These are phyloP conservation scores for Neoitamus cyanurus DNA, from an alignment of 2,888 invertebrate genomes.

Conservation along the genomic window DNA sequence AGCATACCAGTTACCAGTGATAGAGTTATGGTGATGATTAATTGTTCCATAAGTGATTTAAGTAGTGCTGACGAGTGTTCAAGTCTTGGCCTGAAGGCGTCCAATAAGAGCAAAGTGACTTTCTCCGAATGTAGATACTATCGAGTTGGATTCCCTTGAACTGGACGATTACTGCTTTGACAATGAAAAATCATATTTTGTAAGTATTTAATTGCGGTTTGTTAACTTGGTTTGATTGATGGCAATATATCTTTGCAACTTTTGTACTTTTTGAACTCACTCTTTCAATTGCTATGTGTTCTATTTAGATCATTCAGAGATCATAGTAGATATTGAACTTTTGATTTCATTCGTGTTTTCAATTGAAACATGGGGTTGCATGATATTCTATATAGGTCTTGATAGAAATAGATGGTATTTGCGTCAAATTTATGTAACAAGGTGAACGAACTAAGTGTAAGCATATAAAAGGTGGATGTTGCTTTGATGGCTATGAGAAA, in stretches of 20 bases:
- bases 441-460: no score
- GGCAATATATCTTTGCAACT: not conserved
- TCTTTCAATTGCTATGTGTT: not conserved
- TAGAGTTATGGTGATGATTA: constrained; percentile 52
- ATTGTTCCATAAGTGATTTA: constrained; percentile 51
- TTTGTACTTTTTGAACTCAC: not conserved
- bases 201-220: not conserved
- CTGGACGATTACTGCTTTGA: constrained; percentile 45
- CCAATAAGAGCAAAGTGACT: constrained; percentile 48
- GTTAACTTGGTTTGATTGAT: not conserved
- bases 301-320: not conserved
- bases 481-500: no score
- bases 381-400: not conserved
- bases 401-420: no score
- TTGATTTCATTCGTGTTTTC: not conserved
- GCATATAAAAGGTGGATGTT: no score
- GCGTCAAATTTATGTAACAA: no score
- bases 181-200: not conserved
- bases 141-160: constrained; percentile 55
- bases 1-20: not conserved
- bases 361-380: not conserved
- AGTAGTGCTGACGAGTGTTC: constrained; percentile 36
- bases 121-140: constrained; percentile 50
- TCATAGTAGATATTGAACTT: not conserved
- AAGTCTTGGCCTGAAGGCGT: constrained; percentile 9